phyloP scores from a whole-genome alignment of 2,797 vertebrate genomes.

The Periparus ater region DNA sequence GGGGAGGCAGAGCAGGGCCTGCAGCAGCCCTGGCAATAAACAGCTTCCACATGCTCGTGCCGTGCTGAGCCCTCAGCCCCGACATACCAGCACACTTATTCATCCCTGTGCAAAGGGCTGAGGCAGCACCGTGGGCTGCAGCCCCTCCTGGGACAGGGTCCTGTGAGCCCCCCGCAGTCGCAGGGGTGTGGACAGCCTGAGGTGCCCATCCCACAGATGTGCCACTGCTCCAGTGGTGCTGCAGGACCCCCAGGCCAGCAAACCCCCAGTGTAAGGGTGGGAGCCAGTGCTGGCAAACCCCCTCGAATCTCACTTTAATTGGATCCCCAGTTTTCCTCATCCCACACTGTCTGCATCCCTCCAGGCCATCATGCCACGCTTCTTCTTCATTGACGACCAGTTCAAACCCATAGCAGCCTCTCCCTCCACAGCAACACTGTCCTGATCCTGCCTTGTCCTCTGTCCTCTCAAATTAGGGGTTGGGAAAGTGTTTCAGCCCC shows the following conservation, averaged over 20 bases:
- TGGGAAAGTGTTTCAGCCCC: background rate
- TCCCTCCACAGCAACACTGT: fast-evolving
- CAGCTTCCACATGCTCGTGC: conserved; percentile 6
- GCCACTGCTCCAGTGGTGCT: background rate
- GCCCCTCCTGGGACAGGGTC: background rate
- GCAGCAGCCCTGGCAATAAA: conserved; percentile 10
- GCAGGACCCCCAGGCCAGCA: background rate
- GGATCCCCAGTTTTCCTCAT: background rate
- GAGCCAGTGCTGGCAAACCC: fast-evolving
- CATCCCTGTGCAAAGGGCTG: fast-evolving
- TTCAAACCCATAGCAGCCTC: background rate
- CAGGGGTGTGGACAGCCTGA: fast-evolving
- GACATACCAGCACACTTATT: background rate
- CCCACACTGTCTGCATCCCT: background rate
- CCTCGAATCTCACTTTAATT: background rate
- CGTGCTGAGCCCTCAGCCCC: background rate
- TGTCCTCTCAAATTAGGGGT: background rate
- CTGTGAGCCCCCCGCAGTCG: fast-evolving
- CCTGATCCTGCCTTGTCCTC: background rate
- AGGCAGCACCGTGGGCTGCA: background rate
- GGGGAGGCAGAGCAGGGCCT: background rate
- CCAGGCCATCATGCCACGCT: fast-evolving
- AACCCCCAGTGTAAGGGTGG: background rate
- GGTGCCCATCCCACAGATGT: background rate
- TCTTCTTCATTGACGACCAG: background rate